Evolutionary conservation across 1,140 invertebrate species (phyloP), one percentile per base, ranked within the genome.

Genomic region (Euglossa dilemma): DNA sequence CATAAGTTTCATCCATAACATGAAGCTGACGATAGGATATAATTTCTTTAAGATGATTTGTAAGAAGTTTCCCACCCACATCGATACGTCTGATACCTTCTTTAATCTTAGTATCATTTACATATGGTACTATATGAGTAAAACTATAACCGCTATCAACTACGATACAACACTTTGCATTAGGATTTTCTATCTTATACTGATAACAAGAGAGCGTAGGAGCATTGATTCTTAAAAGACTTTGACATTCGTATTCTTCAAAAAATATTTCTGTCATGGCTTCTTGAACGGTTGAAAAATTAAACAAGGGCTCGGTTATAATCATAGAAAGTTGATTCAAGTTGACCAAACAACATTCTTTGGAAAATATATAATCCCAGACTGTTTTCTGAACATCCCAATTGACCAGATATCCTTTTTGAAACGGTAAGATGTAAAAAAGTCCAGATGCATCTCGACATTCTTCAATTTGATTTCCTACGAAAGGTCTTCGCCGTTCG

Each of bases 1-100:
- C 98, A 94, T 98, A 99, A 0, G 99, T 99, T 94, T 99, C 99
- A 93, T 99, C 99, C 98, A 99, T 98, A 0, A 99, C 98, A 95
- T 99, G 98, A 25, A 99, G 94, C 91, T 99, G 99, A 57, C 99
- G 95, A 92, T 99, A 99, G 0, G 99, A 99, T 83, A 99, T 97
- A 16, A 99, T 96, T 94, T 99, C 99, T 93, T 99, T 99, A 56
- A 99, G 94, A 94, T 99, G 98, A 95, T 99, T 99, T 0, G 99
- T 99, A 69, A 99, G 93, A 9, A 98, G 95, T 95, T 99, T 99
- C 0, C 99, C 99, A 16, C 99, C 99, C 83, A 99, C 96, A 95
- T 99, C 98, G 79, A 99, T 97, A 86, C 99, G 96, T 86, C 96
- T 94, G 74, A 98, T 97, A 28, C 96, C 97, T 89, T 97, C 95